Evolutionary conservation across 2,888 invertebrate genomes (phyloP).

Genomic region (Ecliptopera silaceata): DNA sequence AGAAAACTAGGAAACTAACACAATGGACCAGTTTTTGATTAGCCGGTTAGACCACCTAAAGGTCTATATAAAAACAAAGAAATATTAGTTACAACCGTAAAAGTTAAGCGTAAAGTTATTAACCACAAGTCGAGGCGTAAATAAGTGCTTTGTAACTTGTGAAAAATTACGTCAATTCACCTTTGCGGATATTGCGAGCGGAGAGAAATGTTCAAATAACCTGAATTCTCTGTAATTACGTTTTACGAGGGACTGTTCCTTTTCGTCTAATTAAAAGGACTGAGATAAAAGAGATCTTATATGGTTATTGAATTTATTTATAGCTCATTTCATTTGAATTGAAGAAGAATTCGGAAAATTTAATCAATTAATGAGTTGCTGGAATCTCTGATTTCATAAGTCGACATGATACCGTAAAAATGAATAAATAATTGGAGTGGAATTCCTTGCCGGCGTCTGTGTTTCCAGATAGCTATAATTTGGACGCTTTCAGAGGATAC

Average conservation of each 20-base stretch:
- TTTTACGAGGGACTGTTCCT: background rate
- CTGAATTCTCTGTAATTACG: background rate
- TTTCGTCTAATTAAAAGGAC: background rate
- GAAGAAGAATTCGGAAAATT: no score
- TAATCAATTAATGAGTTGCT: no score
- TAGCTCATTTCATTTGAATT: background rate
- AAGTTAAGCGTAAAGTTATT: no score
- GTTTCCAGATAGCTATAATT: no score
- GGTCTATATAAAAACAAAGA: background rate
- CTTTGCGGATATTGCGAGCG: background rate
- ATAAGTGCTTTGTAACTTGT: background rate
- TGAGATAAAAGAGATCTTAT: background rate
- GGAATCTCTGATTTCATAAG: no score
- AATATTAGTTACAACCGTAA: no score
- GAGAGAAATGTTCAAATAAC: background rate
- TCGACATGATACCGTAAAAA: no score
- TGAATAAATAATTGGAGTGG: no score
- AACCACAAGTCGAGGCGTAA: background rate
- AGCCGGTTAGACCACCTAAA: background rate
- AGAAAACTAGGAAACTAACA: background rate
- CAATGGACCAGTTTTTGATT: no score
- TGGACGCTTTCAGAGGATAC: no score
- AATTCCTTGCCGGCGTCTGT: no score
- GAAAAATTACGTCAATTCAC: background rate
- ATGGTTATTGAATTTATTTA: background rate